These are phyloP conservation scores for Apostichopus leukothele DNA, from an alignment of 53 echinoderm and acorn worm species.

Conservation along the genomic window DNA sequence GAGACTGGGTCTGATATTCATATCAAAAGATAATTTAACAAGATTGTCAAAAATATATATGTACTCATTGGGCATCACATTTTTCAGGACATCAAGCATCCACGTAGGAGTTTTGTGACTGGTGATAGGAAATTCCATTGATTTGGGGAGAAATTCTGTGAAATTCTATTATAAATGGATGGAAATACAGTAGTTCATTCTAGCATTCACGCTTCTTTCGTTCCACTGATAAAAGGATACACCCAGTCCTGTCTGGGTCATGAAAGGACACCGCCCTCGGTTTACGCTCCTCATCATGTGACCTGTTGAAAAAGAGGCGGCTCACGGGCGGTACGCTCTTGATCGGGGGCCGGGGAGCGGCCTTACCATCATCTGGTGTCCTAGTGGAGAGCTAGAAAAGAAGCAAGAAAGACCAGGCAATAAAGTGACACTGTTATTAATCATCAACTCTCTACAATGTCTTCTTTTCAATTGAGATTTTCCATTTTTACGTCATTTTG, in stretches of 20 bases:
- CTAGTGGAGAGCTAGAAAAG: too few species aligned
- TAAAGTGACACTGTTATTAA: too few species aligned
- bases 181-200: background rate
- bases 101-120: background rate
- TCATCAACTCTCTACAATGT: too few species aligned
- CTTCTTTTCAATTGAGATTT: background rate
- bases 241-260: slow-evolving; percentile 48
- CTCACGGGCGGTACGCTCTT: slow-evolving; percentile 50
- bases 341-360: too few species aligned
- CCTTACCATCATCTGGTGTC: too few species aligned
- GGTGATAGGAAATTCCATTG: background rate
- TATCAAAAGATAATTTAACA: too few species aligned
- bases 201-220: background rate
- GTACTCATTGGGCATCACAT: too few species aligned
- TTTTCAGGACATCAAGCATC: background rate
- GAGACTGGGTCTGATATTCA: too few species aligned
- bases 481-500: background rate
- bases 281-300: slow-evolving; percentile 51
- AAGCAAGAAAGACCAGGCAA: too few species aligned
- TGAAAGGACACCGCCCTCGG: background rate
- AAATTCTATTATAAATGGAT: background rate
- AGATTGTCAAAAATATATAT: too few species aligned
- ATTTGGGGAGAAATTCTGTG: background rate
- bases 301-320: slow-evolving; percentile 42
- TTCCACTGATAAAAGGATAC: slow-evolving; percentile 61